Evolutionary conservation across 2,888 invertebrate genomes (phyloP), one percentile per base, ranked within the genome.

Genomic region (Macrosoma leucophasiata): DNA sequence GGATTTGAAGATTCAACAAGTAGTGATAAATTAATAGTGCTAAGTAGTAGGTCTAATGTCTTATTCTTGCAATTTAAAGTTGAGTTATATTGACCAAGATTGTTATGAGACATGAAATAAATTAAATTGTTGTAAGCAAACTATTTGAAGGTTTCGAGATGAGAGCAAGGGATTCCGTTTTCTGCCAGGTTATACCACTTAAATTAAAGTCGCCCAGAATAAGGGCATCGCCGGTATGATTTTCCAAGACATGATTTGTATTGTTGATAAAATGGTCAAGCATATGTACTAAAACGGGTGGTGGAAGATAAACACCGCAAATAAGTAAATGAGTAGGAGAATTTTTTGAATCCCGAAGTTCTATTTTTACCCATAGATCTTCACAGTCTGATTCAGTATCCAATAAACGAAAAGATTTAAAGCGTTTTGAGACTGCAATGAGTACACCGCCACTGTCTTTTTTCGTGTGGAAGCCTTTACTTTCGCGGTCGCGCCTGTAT

Each of bases 281-380:
- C 6, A 36, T 21, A 24, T 36, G 30, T 17, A 10, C 31, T 19
- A 33, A 28, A 1, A 41, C 23, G 8, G 36, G 37, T 10, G 34
- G 30, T 0, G 41, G 41, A n/a, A 37, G 12, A 13, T 37, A 31
- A 12, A 31, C 36, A 12, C 29, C 25, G 26, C 33, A 39, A 1
- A 41, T 10, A 11, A 12, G 15, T 1, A 36, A 9, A 10, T 22
- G 1, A 8, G 24, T 28, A 10, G 13, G 4, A 17, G 2, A 14
- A 12, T 9, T 13, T n/a, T 22, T 10, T 3, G 6, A n/a, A 3
- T 19, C 9, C 2, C 11, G 7, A 2, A 29, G 2, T n/a, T 40
- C 25, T 1, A 36, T 2, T n/a, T 15, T 34, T 4, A 41, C 29
- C 40, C 36, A 41, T 5, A 41, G 5, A 18, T 36, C 40, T 13